A percentile compares a stretch with the other conserved stretches of the same genome.
phyloP scores from a whole-genome alignment of 2,888 invertebrate genomes.

The Leptura quadrifasciata region DNA sequence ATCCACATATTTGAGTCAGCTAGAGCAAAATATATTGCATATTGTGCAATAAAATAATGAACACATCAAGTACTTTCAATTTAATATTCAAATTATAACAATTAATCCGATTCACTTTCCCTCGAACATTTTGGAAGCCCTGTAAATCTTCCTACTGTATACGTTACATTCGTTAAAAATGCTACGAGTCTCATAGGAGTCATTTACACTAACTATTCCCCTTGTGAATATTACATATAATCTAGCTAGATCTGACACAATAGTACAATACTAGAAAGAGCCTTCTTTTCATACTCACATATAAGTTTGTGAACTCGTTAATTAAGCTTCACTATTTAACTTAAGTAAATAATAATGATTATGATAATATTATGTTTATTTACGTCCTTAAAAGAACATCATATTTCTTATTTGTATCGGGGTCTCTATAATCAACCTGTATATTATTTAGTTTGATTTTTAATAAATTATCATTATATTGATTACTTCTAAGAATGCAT shows the following conservation, averaged over 20 bases:
- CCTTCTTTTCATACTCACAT: constrained; percentile 13
- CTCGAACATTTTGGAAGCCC: constrained; percentile 10
- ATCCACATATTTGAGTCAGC: no score
- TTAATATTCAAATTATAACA: not conserved
- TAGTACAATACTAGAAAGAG: not conserved
- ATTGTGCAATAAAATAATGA: no score
- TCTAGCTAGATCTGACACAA: constrained; percentile 25
- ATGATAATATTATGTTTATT: no score
- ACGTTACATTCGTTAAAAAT: constrained; percentile 24
- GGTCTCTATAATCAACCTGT: no score
- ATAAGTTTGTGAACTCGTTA: not conserved
- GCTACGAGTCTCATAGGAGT: constrained; percentile 19
- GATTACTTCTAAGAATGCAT: no score
- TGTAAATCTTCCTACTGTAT: constrained; percentile 6
- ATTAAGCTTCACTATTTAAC: constrained; percentile 14
- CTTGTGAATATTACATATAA: constrained; percentile 27
- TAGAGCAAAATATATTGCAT: no score
- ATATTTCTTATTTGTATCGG: no score
- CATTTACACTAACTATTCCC: constrained; percentile 34
- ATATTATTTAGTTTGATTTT: no score
- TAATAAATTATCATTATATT: no score
- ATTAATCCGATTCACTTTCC: not conserved
- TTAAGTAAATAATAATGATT: not conserved
- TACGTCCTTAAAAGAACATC: no score
- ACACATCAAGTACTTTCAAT: no score